These are phyloP conservation scores for Loripinus fragilis DNA, from an alignment of 2,888 invertebrate genomes.

Conservation along the genomic window DNA sequence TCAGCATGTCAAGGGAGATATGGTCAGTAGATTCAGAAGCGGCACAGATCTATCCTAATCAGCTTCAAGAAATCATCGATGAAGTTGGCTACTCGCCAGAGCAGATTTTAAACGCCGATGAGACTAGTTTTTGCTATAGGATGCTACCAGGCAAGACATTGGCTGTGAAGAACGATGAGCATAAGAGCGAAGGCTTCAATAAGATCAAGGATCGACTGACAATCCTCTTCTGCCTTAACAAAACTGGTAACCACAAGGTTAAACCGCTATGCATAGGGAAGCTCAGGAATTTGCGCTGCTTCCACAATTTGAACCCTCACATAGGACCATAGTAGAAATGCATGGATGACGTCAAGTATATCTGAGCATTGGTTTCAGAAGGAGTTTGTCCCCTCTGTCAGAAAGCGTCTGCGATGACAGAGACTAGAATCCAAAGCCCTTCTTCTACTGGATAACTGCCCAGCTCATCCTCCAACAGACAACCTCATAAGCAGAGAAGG, in stretches of 20 bases:
- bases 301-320: slow-evolving; percentile 21
- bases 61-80: neutral
- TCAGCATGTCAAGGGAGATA: slow-evolving; percentile 16
- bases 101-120: neutral
- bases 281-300: slow-evolving; percentile 21
- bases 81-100: neutral
- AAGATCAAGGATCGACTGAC: slow-evolving; percentile 26
- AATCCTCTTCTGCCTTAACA: slow-evolving; percentile 34
- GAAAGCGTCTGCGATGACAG: slow-evolving; percentile 17
- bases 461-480: slow-evolving; percentile 19
- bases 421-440: neutral
- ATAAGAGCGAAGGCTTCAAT: slow-evolving; percentile 31
- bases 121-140: slow-evolving; percentile 24
- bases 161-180: slow-evolving; percentile 16
- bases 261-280: slow-evolving; percentile 24
- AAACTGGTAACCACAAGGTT: slow-evolving; percentile 32
- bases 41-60: neutral
- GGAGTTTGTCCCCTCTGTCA: slow-evolving; percentile 30
- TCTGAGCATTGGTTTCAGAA: slow-evolving; percentile 33
- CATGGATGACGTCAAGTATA: slow-evolving; percentile 23
- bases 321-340: slow-evolving; percentile 8
- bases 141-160: slow-evolving; percentile 59
- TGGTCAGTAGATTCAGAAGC: slow-evolving; percentile 1
- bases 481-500: slow-evolving; percentile 7
- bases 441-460: slow-evolving; percentile 31